These are phyloP conservation scores for Graphium colonna DNA, from an alignment of 2,888 invertebrate species.

Conservation along the genomic window DNA sequence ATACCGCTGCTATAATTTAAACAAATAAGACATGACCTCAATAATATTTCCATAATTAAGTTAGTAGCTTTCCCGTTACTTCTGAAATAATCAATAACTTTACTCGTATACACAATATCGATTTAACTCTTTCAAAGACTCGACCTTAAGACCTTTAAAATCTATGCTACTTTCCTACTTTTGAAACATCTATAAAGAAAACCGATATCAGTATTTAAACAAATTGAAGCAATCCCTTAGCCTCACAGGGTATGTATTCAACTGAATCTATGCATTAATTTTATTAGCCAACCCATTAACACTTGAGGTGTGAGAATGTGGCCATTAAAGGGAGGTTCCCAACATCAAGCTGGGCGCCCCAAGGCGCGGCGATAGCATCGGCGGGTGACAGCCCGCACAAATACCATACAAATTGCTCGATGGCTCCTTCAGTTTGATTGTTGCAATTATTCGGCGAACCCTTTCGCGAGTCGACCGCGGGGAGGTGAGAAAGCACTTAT, in stretches of 20 bases:
- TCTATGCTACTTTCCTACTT: no score
- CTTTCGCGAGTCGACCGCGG: slow-evolving; percentile 70
- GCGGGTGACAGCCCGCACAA: slow-evolving; percentile 78
- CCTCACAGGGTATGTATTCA: not conserved
- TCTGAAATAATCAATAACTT: no score
- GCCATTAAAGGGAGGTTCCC: slow-evolving; percentile 60
- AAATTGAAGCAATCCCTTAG: not conserved
- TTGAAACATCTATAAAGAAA: no score
- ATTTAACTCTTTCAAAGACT: no score
- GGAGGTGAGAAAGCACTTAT: slow-evolving; percentile 77
- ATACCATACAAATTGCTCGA: slow-evolving; percentile 79
- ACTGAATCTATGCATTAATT: slow-evolving; percentile 7
- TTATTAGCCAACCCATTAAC: slow-evolving; percentile 37
- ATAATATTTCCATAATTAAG: no score
- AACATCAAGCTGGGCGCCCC: slow-evolving; percentile 53
- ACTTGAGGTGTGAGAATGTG: slow-evolving; percentile 73
- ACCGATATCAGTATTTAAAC: not conserved
- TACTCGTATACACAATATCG: no score
- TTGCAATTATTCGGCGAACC: slow-evolving; percentile 78
- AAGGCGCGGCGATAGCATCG: slow-evolving; percentile 70
- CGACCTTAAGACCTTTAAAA: no score
- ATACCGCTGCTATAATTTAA: no score
- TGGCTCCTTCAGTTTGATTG: slow-evolving; percentile 76
- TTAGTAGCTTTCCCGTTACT: no score
- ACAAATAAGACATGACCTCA: no score